These are phyloP conservation scores for Seladonia tumulorum DNA, from an alignment of 2,888 invertebrate species.

Conservation along the genomic window DNA sequence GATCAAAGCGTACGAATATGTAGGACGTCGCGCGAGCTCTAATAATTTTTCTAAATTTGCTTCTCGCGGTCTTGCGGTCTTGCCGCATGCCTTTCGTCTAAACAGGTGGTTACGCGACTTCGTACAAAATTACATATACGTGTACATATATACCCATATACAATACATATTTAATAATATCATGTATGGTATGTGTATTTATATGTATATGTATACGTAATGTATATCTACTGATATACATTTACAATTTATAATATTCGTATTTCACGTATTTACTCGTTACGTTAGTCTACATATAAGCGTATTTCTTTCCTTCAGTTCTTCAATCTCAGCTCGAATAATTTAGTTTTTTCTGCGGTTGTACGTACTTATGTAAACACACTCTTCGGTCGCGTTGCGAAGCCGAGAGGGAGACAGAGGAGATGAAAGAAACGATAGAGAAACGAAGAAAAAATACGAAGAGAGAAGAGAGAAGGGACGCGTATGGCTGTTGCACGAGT, in stretches of 20 bases:
- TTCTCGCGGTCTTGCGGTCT: background rate
- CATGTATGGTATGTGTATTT: too few relatives aligned
- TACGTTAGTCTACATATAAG: slow-evolving; percentile 9
- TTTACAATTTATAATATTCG: background rate
- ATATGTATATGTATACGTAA: too few relatives aligned
- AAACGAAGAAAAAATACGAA: background rate
- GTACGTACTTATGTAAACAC: background rate
- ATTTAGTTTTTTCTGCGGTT: background rate
- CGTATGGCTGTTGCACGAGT: background rate
- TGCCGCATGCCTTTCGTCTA: background rate
- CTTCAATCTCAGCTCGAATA: background rate
- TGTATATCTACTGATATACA: too few relatives aligned
- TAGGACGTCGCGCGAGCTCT: background rate
- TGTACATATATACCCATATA: background rate
- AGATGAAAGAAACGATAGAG: background rate
- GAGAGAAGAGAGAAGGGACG: background rate
- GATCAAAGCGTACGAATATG: background rate
- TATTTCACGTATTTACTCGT: background rate
- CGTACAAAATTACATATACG: background rate
- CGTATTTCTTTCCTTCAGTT: slow-evolving; percentile 15
- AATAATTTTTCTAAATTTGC: background rate
- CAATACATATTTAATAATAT: too few relatives aligned
- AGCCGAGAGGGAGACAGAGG: background rate
- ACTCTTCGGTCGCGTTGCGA: background rate
- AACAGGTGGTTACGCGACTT: background rate